These are phyloP conservation scores for Brachionus koreanus DNA, from an alignment of 1,140 invertebrate species.

Conservation along the genomic window DNA sequence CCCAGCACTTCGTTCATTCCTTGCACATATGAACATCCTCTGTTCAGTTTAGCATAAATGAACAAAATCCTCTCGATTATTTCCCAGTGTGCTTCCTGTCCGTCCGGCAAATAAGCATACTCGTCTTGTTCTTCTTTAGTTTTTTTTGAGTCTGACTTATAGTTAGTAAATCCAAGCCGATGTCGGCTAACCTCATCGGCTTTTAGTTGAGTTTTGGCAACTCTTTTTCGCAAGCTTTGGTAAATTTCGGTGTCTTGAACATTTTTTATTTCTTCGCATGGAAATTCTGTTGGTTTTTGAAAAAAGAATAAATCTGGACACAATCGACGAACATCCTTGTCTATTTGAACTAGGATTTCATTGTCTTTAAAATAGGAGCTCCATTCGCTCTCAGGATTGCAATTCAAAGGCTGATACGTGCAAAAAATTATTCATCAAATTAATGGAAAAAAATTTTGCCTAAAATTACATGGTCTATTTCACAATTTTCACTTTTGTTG, in stretches of 20 bases:
- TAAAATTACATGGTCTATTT: slow-evolving; percentile 20
- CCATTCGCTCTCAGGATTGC: slow-evolving; percentile 88
- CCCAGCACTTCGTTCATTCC: slow-evolving; percentile 99
- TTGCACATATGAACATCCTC: slow-evolving; percentile 87
- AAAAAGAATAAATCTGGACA: slow-evolving; percentile 96
- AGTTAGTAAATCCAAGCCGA: slow-evolving; percentile 12
- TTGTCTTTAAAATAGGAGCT: slow-evolving; percentile 90
- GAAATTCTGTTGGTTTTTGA: slow-evolving; percentile 83
- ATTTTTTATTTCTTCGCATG: slow-evolving; percentile 48
- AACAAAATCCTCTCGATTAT: slow-evolving; percentile 93
- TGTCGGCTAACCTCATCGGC: slow-evolving; percentile 4
- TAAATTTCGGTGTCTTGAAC: slow-evolving; percentile 27
- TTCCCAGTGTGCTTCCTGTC: slow-evolving; percentile 67
- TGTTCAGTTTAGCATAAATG: slow-evolving; percentile 94
- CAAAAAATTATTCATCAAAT: neutral
- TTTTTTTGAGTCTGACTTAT: neutral
- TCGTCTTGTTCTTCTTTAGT: slow-evolving; percentile 43
- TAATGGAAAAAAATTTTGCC: neutral
- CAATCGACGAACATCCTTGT: slow-evolving; percentile 77
- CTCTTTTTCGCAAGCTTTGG: slow-evolving; percentile 70
- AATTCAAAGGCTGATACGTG: slow-evolving; percentile 75
- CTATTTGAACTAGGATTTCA: slow-evolving; percentile 89
- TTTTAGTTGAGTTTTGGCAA: slow-evolving; percentile 58
- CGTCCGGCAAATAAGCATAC: slow-evolving; percentile 49
- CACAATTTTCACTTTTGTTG: neutral